These are phyloP conservation scores for Sialia sialis DNA, from an alignment of 2,113 vertebrate genomes.

Conservation along the genomic window DNA sequence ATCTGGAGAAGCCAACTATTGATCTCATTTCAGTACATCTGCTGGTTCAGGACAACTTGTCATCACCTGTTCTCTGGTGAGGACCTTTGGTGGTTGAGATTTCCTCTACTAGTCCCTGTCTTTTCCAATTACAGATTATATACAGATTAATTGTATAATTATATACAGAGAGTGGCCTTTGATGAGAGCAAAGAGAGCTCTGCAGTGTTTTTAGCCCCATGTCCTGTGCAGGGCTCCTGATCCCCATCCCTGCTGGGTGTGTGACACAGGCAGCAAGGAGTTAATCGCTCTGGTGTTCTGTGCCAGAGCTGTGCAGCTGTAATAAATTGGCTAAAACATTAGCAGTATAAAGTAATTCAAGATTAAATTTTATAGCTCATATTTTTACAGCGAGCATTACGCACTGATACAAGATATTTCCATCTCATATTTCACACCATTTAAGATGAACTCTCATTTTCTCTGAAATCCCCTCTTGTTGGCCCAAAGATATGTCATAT, in stretches of 20 bases:
- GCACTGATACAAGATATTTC: constrained; percentile 19
- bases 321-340: constrained; percentile 49
- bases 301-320: not conserved
- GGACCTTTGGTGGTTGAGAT: not conserved
- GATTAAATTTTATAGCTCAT: constrained; percentile 40
- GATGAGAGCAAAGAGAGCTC: not conserved
- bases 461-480: not conserved
- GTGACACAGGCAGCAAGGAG: not conserved
- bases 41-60: not conserved
- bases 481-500: not conserved
- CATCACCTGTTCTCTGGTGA: not conserved
- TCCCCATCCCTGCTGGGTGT: not conserved
- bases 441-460: not conserved
- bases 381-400: constrained; percentile 31
- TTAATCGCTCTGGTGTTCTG: constrained; percentile 26
- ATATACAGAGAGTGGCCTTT: not conserved
- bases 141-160: not conserved
- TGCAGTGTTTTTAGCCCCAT: not conserved
- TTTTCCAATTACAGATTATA: not conserved
- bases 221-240: not conserved
- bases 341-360: constrained; percentile 46
- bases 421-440: constrained; percentile 33
- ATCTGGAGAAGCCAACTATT: not conserved
- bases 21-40: not conserved
- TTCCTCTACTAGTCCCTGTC: not conserved